phyloP scores from a whole-genome alignment of 2,113 vertebrate genomes.

The Erpornis zantholeuca region DNA sequence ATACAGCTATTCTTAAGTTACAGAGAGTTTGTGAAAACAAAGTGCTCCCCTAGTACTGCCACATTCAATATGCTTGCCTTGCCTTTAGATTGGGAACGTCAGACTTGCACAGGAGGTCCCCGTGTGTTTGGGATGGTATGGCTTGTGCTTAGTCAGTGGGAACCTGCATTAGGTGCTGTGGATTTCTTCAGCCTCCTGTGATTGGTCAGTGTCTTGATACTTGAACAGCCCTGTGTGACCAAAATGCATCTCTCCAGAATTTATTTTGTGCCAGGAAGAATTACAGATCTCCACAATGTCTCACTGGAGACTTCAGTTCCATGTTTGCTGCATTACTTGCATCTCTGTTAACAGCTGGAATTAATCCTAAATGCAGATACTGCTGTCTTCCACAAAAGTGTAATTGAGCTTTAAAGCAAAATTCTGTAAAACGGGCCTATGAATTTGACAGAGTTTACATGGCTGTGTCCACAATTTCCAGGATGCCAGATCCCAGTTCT shows the following conservation, averaged over 20 bases:
- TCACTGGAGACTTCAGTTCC: neutral
- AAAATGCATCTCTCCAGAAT: no score
- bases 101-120: neutral
- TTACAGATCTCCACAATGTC: accelerated
- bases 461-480: neutral
- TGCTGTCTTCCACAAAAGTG: neutral
- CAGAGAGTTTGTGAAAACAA: neutral
- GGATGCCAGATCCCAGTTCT: neutral
- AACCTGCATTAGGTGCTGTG: accelerated
- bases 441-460: neutral
- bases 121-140: neutral
- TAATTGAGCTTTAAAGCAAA: neutral
- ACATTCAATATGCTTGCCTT: accelerated
- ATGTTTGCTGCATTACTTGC: accelerated
- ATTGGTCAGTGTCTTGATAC: neutral
- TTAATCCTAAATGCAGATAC: neutral
- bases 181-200: neutral
- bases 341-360: neutral
- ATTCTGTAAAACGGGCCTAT: neutral
- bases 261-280: neutral
- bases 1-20: neutral
- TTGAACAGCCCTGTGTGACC: neutral
- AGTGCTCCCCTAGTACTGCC: neutral
- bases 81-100: neutral
- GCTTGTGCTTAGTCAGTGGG: neutral